Base-by-base conservation (phyloP, 2,113 vertebrate genomes). In the Porphyrio hochstetteri region DNA sequence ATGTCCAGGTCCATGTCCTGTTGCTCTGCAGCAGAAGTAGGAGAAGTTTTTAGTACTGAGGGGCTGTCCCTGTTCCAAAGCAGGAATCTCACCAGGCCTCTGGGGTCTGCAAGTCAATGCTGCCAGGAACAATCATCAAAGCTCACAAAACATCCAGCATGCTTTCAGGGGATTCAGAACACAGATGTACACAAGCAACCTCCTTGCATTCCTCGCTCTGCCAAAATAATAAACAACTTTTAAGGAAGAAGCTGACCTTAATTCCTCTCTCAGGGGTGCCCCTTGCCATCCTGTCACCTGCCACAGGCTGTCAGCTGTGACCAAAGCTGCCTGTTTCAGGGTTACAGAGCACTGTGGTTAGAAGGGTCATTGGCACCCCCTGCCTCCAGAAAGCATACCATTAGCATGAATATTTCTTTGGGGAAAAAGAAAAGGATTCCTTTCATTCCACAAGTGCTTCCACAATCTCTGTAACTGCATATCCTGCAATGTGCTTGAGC, bases 1-100 rank as follows among this genome's bases (percentile, higher is more conserved):
- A 99, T 98, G 77, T 99, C 99, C 40, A 99, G 97, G 97, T 99
- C 99, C 63, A 99, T 94, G 96, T 99, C 98, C 93, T 99, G 98
- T 97, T 99, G 99, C 88, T 99, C 99, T 99, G 96, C 74, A 93
- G 88, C 36, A 72, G 14, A 79, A 91, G 48, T 0, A 42, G 8
- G 28, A 68, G 28, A 85, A 70, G 64, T 4, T 20, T 55, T 75
- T 4, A 63, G 33, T 16, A 14, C 35, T 6, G 16, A 93, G 42
- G 21, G 42, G 14, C 1, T 69, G 57, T 46, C 16, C 57, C 5
- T 1, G 5, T 2, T 7, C 40, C 28, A 8, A 50, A 21, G 13
- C 6, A 20, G 60, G 56, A n/a, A 48, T 2, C 15, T 9, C 44
- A 5, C 2, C 40, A 16, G 23, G 18, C 11, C 46, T 11, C 5